Evolutionary conservation across 2,113 vertebrate species (phyloP).

Genomic region (Ovibos moschatus): DNA sequence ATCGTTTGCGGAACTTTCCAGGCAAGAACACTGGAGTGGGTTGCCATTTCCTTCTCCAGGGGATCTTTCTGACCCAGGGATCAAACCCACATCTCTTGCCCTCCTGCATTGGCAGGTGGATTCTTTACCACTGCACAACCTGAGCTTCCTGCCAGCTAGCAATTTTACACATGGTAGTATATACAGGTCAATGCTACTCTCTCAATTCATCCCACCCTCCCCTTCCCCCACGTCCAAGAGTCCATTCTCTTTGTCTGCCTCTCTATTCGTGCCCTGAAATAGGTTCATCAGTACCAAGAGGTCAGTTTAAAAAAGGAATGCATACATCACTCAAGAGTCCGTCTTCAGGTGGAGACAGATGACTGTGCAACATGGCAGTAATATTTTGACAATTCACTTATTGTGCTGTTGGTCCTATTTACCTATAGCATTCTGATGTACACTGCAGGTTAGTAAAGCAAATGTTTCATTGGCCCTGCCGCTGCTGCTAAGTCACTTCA

Average conservation of each 20-base stretch:
- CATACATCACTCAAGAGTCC: not conserved
- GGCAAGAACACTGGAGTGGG: not conserved
- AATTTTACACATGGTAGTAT: not conserved
- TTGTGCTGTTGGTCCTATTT: not conserved
- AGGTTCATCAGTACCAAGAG: not conserved
- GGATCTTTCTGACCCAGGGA: not conserved
- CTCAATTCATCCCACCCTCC: not conserved
- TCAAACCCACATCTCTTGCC: not conserved
- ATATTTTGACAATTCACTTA: not conserved
- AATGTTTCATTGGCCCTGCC: not conserved
- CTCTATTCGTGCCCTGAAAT: not conserved
- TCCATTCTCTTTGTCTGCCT: not conserved
- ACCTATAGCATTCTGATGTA: not conserved
- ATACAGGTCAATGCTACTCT: not conserved
- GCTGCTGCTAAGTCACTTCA: too few relatives aligned
- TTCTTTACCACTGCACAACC: not conserved
- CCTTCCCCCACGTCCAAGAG: not conserved
- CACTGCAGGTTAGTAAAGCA: not conserved
- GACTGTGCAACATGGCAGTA: not conserved
- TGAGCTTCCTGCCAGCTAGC: not conserved
- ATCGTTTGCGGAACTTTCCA: not conserved
- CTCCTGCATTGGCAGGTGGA: not conserved
- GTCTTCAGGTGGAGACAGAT: not conserved
- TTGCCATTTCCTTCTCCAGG: not conserved
- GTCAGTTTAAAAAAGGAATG: not conserved